Evolutionary conservation across 2,797 vertebrate species (phyloP).

Genomic region (Argya squamiceps): DNA sequence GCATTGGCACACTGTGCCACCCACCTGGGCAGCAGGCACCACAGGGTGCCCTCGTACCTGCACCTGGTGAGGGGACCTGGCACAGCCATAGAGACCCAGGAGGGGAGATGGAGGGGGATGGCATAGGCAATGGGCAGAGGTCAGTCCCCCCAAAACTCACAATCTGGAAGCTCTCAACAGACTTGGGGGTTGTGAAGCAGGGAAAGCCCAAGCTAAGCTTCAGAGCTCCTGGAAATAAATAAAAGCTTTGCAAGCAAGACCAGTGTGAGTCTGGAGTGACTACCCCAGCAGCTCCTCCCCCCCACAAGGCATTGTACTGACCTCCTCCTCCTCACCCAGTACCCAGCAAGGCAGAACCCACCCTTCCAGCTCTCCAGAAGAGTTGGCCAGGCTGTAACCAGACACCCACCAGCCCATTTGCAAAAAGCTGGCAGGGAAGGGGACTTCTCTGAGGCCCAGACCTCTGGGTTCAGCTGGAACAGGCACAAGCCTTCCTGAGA

Average conservation of each 20-base stretch:
- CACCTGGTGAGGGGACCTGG: background rate
- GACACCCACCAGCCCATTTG: background rate
- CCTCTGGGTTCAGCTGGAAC: background rate
- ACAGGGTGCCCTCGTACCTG: background rate
- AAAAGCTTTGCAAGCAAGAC: constrained; percentile 32
- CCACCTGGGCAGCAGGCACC: background rate
- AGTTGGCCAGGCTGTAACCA: background rate
- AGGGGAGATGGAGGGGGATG: rapidly evolving
- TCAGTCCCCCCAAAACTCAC: background rate
- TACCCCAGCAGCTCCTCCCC: background rate
- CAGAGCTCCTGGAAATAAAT: background rate
- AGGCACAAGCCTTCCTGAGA: background rate
- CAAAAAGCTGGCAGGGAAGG: background rate
- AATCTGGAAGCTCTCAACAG: background rate
- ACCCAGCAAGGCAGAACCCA: background rate
- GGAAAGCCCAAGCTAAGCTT: background rate
- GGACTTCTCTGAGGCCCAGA: background rate
- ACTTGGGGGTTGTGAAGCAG: background rate
- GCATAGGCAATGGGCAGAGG: background rate
- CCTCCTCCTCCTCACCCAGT: background rate
- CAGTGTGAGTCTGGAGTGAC: background rate
- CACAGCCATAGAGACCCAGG: background rate
- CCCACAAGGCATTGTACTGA: rapidly evolving
- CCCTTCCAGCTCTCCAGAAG: background rate
- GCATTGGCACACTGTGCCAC: background rate